Evolutionary conservation across 2,888 invertebrate genomes (phyloP), one percentile per base, ranked within the genome.

Genomic region (Drosophila trichaetosa): DNA sequence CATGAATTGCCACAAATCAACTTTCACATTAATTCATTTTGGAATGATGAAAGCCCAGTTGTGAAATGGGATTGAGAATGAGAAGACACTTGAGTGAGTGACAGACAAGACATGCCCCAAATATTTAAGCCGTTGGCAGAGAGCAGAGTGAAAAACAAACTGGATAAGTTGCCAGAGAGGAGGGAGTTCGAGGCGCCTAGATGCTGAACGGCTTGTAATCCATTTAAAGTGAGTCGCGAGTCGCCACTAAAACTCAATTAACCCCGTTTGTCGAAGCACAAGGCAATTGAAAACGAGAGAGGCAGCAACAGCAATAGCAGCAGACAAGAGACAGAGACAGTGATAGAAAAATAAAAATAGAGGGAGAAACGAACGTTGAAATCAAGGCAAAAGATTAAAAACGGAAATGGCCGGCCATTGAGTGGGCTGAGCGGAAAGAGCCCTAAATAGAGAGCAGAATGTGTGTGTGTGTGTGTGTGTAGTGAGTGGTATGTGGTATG

Each of bases 191-290:
- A 11, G 2, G 34, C 10, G 34, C 10, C 29, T 46, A 24, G 56
- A 49, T 51, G 51, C 74, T 63, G 62, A 77, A 70, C 75, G 69
- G 74, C 73, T 82, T 83, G 81, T 88, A 88, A 88, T 89, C 90
- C 80, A 75, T 89, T 90, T 90, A 83, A 84, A 90, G 87, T 88
- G 87, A 88, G 84, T 80, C 84, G 80, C 77, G 83, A 33, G 33
- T 11, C 33, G 80, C 85, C 80, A 85, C 89, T 89, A 89, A 90
- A 91, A 90, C 91, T 91, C 91, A 91, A 91, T 91, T 91, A 91
- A 90, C 91, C 90, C 81, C 88, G 79, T 88, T 89, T 79, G 79
- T 75, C 74, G 72, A 40, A 59, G 87, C 80, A 67, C 63, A 31
- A 72, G 69, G 86, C 85, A 83, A 87, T 79, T 85, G 82, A 78